Conservation (phyloP, 2,888 invertebrate species). For the Tricholauxania praeusta region DNA sequence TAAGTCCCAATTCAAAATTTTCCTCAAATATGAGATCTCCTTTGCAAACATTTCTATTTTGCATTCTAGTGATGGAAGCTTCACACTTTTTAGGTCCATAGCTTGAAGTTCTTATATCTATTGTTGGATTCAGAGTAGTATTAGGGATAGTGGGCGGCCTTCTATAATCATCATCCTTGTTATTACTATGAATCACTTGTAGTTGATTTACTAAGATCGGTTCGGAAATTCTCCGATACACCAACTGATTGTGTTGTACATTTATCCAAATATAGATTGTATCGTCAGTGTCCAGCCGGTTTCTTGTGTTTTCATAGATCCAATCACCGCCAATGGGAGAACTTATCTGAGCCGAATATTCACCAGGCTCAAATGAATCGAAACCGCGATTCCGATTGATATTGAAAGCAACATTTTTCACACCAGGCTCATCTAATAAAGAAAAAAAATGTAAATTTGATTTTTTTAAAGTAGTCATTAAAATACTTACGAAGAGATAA, state of each 20-base stretch:
- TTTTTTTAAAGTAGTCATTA: no score
- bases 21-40: slow-evolving; percentile 75
- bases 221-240: slow-evolving; percentile 53
- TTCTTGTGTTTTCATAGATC: slow-evolving; percentile 68
- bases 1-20: slow-evolving; percentile 69
- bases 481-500: no score
- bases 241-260: slow-evolving; percentile 71
- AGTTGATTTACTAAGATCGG: slow-evolving; percentile 45
- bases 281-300: slow-evolving; percentile 71
- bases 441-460: no score
- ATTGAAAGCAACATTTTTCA: slow-evolving; percentile 75
- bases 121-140: slow-evolving; percentile 33
- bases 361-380: slow-evolving; percentile 69
- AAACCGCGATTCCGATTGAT: slow-evolving; percentile 74
- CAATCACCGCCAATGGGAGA: slow-evolving; percentile 69
- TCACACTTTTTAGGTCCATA: slow-evolving; percentile 34
- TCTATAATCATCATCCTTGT: not conserved
- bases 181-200: not conserved
- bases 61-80: slow-evolving; percentile 39
- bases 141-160: not conserved
- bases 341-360: slow-evolving; percentile 69
- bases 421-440: slow-evolving; percentile 69
- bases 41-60: slow-evolving; percentile 63
- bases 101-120: not conserved
- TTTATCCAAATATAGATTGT: slow-evolving; percentile 74